Base-by-base conservation (phyloP, 2,113 vertebrate species). In the Tachycineta bicolor region DNA sequence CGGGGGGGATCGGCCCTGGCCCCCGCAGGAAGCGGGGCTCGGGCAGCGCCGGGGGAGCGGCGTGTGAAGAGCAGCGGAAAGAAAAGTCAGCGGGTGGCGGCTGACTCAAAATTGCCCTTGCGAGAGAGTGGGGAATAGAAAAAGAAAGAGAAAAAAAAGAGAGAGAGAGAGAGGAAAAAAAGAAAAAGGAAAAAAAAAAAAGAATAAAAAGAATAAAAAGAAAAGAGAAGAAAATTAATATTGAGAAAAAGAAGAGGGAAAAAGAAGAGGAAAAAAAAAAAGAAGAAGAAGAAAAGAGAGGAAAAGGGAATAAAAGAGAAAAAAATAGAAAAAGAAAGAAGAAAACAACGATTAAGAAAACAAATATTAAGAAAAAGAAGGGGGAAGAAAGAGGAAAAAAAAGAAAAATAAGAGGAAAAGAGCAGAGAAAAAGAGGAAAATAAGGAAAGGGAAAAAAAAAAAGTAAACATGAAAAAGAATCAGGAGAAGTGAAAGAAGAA, bases 21-120 rank as follows among this genome's bases (percentile, higher is more conserved):
- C 33, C 18, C 3, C 1, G 69, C 69, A 78, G 84, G 76, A 70
- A 89, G 16, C 52, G 1, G 1, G 1, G 79, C 78, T 34, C 10
- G 15, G 60, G 76, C 76, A 41, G 46, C 1, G 62, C 63, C 4
- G 6, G 77, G 82, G 82, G 25, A 53, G 50, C 52, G 17, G 28
- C 31, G 55, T 56, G 55, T 4, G 55, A 34, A 60, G 63, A 33
- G 60, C 23, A 6, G 64, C 9, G 79, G 79, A 82, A 82, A 82
- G 29, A 49, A 59, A 69, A 82, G 23, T 82, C 79, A 22, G 53
- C 11, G 53, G 49, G 83, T 0, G 53, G 49, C 2, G 81, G 92
- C 81, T 94, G 92, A 95, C 68, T 95, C 94, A 92, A 49, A 81
- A 59, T 50, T 64, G 65, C 87, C 93, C 31, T 91, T 77, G 65